These are phyloP conservation scores for Eristalis intricaria DNA, from an alignment of 2,888 invertebrate species.

Conservation along the genomic window DNA sequence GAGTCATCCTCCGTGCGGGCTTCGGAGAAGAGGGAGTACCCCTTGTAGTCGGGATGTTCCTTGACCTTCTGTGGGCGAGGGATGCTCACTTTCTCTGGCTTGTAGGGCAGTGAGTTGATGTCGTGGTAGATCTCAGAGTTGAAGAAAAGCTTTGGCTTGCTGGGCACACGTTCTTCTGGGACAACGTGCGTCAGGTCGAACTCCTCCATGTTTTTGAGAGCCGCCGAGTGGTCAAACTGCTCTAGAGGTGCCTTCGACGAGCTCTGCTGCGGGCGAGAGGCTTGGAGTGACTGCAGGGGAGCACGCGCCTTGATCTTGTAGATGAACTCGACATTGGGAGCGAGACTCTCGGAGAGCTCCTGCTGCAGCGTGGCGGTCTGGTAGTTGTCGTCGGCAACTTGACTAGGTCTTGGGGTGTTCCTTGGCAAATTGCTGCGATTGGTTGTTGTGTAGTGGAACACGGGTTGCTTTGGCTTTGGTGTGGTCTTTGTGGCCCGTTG, in stretches of 20 bases:
- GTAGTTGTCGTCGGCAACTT: slow-evolving; percentile 27
- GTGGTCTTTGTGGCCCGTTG: slow-evolving; percentile 77
- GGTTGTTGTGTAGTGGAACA: slow-evolving; percentile 36
- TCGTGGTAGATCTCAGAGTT: slow-evolving; percentile 81
- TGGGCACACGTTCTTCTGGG: slow-evolving; percentile 73
- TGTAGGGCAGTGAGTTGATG: slow-evolving; percentile 80
- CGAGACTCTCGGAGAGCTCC: slow-evolving; percentile 75
- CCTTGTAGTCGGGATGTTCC: slow-evolving; percentile 77
- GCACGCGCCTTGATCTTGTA: slow-evolving; percentile 80
- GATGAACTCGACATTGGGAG: slow-evolving; percentile 80
- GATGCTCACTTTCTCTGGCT: slow-evolving; percentile 75
- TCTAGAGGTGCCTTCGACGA: slow-evolving; percentile 75
- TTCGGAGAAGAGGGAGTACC: slow-evolving; percentile 78
- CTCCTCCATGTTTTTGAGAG: slow-evolving; percentile 79
- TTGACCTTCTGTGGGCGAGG: slow-evolving; percentile 51
- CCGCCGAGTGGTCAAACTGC: slow-evolving; percentile 80
- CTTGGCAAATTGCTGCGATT: slow-evolving; percentile 61
- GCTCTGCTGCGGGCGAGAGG: slow-evolving; percentile 77
- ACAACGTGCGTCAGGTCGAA: slow-evolving; percentile 79
- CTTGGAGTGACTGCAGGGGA: slow-evolving; percentile 78
- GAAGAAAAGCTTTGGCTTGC: slow-evolving; percentile 78
- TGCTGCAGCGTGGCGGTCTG: slow-evolving; percentile 49
- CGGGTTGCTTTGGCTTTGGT: slow-evolving; percentile 71
- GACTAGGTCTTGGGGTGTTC: slow-evolving; percentile 31
- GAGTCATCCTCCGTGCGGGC: slow-evolving; percentile 74